These are phyloP conservation scores for Kryptolebias marmoratus DNA, from an alignment of 2,113 vertebrate genomes.

Conservation along the genomic window DNA sequence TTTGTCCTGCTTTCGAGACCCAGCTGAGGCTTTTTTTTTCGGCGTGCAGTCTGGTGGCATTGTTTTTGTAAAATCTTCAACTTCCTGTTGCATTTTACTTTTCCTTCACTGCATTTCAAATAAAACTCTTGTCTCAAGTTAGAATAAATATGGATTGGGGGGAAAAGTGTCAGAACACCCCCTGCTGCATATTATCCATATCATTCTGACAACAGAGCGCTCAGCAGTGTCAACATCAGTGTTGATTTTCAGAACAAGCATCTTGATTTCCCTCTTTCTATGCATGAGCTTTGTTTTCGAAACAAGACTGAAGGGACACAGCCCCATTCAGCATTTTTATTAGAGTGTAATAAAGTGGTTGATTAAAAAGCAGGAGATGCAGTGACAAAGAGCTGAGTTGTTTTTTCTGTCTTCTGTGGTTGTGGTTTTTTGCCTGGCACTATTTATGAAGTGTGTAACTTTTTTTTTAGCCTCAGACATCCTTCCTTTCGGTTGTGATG, in stretches of 20 bases:
- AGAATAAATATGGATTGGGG: not conserved
- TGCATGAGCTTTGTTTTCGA: conserved; percentile 11
- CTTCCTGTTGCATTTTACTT: no score
- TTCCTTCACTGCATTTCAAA: no score
- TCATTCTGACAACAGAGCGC: conserved; percentile 22
- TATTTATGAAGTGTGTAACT: conserved; percentile 19
- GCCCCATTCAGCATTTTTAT: conserved; percentile 24
- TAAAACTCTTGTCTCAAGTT: not conserved
- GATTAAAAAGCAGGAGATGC: conserved; percentile 20
- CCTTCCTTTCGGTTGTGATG: conserved; percentile 3
- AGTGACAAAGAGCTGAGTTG: not conserved
- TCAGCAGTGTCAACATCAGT: conserved; percentile 11
- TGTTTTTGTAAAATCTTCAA: no score
- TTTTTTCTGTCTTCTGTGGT: conserved; percentile 6
- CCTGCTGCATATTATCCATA: not conserved
- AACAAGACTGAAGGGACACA: not conserved
- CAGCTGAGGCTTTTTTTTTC: conserved; percentile 4
- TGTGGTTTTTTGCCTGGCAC: conserved; percentile 20
- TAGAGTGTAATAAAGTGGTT: conserved; percentile 22
- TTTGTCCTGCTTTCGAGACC: conserved; percentile 5
- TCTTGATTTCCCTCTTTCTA: conserved; percentile 9
- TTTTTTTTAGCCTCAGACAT: not conserved
- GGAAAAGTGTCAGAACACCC: not conserved
- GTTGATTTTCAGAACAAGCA: conserved; percentile 22
- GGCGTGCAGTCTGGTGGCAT: conserved; percentile 22